These are phyloP conservation scores for Tokudaia tokunoshimensis DNA, from an alignment of 2,797 vertebrate genomes.

Conservation along the genomic window DNA sequence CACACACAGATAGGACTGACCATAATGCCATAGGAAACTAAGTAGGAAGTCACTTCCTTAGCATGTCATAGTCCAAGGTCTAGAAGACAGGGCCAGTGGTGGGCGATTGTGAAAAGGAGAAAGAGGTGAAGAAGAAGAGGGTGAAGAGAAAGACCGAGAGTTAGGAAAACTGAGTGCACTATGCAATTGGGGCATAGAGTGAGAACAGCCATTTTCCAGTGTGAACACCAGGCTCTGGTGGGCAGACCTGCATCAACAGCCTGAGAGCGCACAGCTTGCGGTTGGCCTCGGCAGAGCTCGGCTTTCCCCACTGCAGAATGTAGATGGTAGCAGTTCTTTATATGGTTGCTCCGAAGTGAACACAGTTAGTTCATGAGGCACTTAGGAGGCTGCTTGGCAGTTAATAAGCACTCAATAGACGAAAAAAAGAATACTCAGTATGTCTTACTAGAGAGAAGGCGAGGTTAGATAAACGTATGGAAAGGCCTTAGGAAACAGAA, in stretches of 20 bases:
- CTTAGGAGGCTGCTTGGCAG: not conserved
- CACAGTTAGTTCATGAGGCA: not conserved
- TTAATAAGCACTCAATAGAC: not conserved
- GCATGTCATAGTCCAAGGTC: not conserved
- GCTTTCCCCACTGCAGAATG: constrained; percentile 10
- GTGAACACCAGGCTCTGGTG: not conserved
- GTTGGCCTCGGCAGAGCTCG: not conserved
- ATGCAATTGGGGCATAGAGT: not conserved
- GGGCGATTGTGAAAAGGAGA: not conserved
- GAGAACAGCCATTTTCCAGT: not conserved
- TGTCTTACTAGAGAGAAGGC: not conserved
- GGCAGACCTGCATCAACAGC: not conserved
- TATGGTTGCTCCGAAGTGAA: not conserved
- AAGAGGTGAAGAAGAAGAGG: not conserved
- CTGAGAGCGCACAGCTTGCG: not conserved
- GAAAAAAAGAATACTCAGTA: not conserved
- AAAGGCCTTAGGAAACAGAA: not conserved
- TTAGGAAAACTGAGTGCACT: not conserved
- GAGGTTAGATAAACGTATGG: not conserved
- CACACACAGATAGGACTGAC: not conserved
- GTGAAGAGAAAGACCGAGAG: not conserved
- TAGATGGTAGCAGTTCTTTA: not conserved
- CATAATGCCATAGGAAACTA: not conserved
- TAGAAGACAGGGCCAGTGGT: not conserved
- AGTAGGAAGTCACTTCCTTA: not conserved